Evolutionary conservation across 2,113 vertebrate genomes (phyloP).

Genomic region (Archilochus colubris): DNA sequence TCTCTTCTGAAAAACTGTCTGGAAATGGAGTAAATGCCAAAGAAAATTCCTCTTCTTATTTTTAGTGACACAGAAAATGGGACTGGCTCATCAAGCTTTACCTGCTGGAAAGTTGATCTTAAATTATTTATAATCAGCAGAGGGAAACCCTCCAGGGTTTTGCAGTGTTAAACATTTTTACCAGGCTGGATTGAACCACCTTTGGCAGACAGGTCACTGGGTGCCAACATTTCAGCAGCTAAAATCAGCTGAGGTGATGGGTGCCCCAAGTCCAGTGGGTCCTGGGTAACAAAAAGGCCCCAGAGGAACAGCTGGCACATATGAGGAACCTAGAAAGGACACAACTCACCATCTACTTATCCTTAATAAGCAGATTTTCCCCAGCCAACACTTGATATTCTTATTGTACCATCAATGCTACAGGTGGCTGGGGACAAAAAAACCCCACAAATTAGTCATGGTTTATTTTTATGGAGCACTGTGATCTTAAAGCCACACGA

Average conservation of each 20-base stretch:
- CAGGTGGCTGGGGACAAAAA: background rate
- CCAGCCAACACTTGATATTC: background rate
- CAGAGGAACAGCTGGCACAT: rapidly evolving
- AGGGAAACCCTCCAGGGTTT: background rate
- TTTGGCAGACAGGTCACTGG: background rate
- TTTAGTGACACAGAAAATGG: rapidly evolving
- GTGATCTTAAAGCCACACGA: background rate
- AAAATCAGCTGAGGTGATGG: background rate
- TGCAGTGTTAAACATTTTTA: rapidly evolving
- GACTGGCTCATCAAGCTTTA: background rate
- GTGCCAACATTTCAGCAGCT: background rate
- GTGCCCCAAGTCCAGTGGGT: background rate
- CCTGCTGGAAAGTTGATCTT: rapidly evolving
- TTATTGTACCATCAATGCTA: background rate
- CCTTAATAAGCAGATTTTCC: background rate
- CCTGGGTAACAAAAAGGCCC: background rate
- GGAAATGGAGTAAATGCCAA: background rate
- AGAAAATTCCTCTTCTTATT: background rate
- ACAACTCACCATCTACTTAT: background rate
- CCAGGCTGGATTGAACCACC: background rate
- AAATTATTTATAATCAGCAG: rapidly evolving
- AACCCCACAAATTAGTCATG: background rate
- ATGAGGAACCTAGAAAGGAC: background rate
- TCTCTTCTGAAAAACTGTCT: background rate
- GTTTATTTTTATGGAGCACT: background rate